Evolutionary conservation across 2,113 vertebrate genomes (phyloP), one percentile per base, ranked within the genome.

Genomic region (Peucedramus taeniatus): DNA sequence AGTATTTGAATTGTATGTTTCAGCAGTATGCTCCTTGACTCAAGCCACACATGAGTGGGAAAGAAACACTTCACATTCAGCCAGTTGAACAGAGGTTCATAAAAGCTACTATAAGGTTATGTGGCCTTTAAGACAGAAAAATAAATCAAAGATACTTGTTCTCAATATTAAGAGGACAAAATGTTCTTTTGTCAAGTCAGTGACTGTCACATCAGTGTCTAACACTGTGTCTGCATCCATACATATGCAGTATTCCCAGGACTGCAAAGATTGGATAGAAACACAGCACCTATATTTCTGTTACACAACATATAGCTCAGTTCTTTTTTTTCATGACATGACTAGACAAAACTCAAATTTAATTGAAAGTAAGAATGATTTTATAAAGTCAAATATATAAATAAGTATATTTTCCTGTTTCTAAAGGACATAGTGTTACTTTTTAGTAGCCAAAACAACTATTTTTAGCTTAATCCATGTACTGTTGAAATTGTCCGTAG

Each of bases 381-480:
- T 94, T 81, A 49, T 68, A 76, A 90, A 81, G 40, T 60, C 68
- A 40, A 15, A 92, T 83, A 90, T 83, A 81, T 87, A 90, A 92
- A 64, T 47, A 96, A 81, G 31, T 11, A 4, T 49, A 54, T 89
- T 93, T 94, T 85, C 45, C 23, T 60, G 28, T 71, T 94, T 87
- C 76, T 82, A 81, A 94, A 89, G 65, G 72, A 92, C 80, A 78
- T 2, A 6, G 18, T 49, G 71, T 77, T 72, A 53, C 40, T 61
- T 92, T 90, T 90, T 45, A 68, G 45, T 84, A 88, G 66, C 50
- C 80, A 90, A 80, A 69, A 75, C 49, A 78, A 57, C 57, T 93
- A 89, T 93, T 94, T 95, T 94, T 95, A 89, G 76, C 53, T 65
- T 69, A 91, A 87, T 56, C 65, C 63, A 39, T 82, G 69, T 47